These are phyloP conservation scores for Mastacembelus armatus DNA, from an alignment of 2,797 vertebrate genomes.

Conservation along the genomic window DNA sequence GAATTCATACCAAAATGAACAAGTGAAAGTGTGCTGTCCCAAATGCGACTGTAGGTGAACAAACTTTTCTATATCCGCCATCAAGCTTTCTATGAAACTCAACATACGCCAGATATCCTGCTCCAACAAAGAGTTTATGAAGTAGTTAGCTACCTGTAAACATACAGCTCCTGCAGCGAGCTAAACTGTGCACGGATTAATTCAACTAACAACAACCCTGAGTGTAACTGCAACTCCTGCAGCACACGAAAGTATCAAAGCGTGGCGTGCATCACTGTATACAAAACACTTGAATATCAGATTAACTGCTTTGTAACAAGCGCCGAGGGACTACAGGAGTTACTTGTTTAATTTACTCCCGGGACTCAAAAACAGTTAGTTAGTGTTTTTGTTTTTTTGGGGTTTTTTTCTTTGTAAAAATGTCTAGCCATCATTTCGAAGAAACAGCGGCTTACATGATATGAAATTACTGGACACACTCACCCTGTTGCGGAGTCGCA, in stretches of 20 bases:
- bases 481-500: conserved; percentile 55
- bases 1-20: background rate
- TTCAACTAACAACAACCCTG: background rate
- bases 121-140: background rate
- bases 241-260: conserved; percentile 20
- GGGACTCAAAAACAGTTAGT: conserved; percentile 1
- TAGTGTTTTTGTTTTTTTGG: background rate
- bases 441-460: background rate
- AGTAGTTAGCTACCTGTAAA: conserved; percentile 18
- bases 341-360: conserved; percentile 3
- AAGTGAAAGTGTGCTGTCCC: background rate
- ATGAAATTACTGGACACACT: conserved; percentile 43
- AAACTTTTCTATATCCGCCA: background rate
- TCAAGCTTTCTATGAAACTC: background rate
- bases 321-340: conserved; percentile 11
- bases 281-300: conserved; percentile 27
- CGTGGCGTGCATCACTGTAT: conserved; percentile 26
- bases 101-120: background rate
- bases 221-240: conserved; percentile 13
- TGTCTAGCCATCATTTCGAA: too few species aligned
- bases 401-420: conserved; percentile 15
- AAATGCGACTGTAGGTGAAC: background rate
- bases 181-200: background rate
- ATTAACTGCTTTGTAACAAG: conserved; percentile 10
- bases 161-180: conserved; percentile 8